These are phyloP conservation scores for Xanthorhoe designata DNA, from an alignment of 2,888 invertebrate species.

Conservation along the genomic window DNA sequence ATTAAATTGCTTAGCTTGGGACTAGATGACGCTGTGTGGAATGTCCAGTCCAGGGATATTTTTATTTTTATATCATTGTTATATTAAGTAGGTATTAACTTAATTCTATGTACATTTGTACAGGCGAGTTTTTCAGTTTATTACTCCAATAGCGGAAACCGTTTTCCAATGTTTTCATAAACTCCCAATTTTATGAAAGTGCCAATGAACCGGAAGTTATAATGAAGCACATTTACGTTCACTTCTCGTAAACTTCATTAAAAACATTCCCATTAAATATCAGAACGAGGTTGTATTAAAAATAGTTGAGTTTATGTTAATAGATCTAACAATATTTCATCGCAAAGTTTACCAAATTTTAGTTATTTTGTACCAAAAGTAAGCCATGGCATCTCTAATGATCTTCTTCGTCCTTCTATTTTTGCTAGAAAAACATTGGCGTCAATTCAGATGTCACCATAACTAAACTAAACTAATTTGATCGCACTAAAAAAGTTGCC, in stretches of 20 bases:
- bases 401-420: no score
- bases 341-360: no score
- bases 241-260: slow-evolving; percentile 54
- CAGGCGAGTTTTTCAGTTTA: neutral
- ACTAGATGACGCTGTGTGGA: no score
- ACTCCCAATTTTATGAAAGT: slow-evolving; percentile 18
- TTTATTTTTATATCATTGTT: no score
- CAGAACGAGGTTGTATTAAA: slow-evolving; percentile 54
- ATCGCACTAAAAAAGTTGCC: no score
- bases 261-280: slow-evolving; percentile 38
- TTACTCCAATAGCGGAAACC: slow-evolving; percentile 5
- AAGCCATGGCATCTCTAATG: no score
- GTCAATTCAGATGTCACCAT: no score
- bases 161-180: slow-evolving; percentile 16
- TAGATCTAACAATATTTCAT: neutral
- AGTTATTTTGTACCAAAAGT: no score
- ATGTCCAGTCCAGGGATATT: no score
- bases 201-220: slow-evolving; percentile 25
- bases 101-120: neutral
- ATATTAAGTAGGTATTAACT: neutral
- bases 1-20: no score
- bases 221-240: slow-evolving; percentile 37
- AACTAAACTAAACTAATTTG: no score
- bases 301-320: slow-evolving; percentile 27
- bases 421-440: no score